A percentile compares a stretch with the other conserved stretches of the same genome.
Evolutionary conservation across 2,888 invertebrate species (phyloP).

Genomic region (Nasonovia ribisnigri): DNA sequence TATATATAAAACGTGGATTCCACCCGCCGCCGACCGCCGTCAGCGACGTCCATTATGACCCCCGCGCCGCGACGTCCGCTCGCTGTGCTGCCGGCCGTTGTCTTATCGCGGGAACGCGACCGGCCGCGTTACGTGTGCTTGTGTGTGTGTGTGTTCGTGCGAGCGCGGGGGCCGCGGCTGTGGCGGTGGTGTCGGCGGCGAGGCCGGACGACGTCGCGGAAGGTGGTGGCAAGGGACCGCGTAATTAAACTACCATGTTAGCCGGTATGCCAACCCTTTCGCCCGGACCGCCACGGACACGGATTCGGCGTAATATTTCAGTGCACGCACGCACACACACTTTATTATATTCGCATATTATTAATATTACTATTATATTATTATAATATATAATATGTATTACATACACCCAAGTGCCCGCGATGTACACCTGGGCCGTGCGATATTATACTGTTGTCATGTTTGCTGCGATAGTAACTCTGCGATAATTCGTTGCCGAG

Average conservation of each 20-base stretch:
- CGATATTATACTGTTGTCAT: background rate
- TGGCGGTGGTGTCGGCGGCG: background rate
- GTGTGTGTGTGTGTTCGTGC: background rate
- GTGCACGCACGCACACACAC: constrained; percentile 16
- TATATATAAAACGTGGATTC: background rate
- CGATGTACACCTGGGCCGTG: background rate
- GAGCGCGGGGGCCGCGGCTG: constrained; percentile 29
- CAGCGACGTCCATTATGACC: constrained; percentile 64
- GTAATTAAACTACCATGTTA: constrained; percentile 65
- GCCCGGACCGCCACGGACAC: constrained; percentile 58
- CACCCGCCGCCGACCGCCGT: constrained; percentile 43
- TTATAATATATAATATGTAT: constrained; percentile 27
- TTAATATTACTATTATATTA: constrained; percentile 1
- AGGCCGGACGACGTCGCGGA: background rate
- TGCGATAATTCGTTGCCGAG: background rate
- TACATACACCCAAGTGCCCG: constrained; percentile 25
- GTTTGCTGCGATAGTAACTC: background rate
- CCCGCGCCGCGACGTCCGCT: background rate
- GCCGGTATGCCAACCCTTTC: constrained; percentile 64
- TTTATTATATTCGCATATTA: background rate
- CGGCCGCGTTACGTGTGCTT: constrained; percentile 39
- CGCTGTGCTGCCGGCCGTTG: constrained; percentile 54
- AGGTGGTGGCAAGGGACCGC: constrained; percentile 59
- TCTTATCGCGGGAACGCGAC: constrained; percentile 63
- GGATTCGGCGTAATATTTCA: constrained; percentile 64